Conservation (phyloP, 2,113 vertebrate species). For the Camarhynchus parvulus region DNA sequence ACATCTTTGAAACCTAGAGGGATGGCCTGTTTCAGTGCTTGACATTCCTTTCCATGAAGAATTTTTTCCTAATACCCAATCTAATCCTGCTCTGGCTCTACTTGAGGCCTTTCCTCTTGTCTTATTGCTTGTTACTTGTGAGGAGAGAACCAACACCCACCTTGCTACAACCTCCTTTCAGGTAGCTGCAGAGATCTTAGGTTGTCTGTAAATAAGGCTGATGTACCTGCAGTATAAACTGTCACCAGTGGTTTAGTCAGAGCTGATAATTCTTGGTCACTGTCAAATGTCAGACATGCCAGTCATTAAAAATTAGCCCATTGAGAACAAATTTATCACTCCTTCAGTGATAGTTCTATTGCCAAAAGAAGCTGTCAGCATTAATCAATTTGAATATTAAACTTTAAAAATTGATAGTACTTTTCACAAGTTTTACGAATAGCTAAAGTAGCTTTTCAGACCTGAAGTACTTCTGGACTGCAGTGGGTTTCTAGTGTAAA, state of each 20-base stretch:
- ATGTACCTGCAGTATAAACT: background rate
- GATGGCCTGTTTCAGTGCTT: background rate
- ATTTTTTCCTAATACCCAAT: background rate
- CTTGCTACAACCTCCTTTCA: background rate
- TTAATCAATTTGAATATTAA: background rate
- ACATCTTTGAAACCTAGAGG: background rate
- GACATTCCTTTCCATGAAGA: background rate
- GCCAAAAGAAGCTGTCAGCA: background rate
- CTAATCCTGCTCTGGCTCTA: background rate
- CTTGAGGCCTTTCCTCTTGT: background rate
- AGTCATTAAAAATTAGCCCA: background rate
- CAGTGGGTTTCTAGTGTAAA: background rate
- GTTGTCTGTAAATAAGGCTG: background rate
- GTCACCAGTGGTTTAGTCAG: background rate
- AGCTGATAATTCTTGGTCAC: background rate
- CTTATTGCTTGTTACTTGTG: background rate
- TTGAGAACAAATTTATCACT: background rate
- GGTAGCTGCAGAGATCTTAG: background rate
- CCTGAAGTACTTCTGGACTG: background rate
- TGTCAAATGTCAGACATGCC: background rate
- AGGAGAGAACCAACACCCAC: background rate
- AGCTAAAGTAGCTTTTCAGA: background rate
- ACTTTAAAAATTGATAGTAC: background rate
- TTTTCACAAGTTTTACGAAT: background rate
- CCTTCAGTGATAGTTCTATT: background rate